Base-by-base conservation (phyloP, 1,140 invertebrate species). In the Uloborus diversus region DNA sequence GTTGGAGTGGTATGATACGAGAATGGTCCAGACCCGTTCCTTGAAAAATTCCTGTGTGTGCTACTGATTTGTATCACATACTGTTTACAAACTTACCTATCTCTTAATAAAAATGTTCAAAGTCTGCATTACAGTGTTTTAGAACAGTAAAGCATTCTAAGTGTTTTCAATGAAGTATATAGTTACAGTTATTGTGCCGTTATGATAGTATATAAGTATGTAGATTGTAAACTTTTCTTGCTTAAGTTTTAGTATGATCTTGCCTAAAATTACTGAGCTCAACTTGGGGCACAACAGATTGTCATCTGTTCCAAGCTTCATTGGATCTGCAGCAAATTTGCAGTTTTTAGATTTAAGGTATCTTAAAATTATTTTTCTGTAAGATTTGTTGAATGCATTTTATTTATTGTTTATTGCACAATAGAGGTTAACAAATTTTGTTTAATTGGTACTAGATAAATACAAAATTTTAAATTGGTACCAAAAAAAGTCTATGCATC, bases 211-310 rank as follows among this genome's bases (percentile, higher is more conserved):
- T 62, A 1, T 33, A 27, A 65, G 9, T 65, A 25, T 53, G 30
- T 28, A 33, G 51, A 53, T 33, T 35, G 9, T 17, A 32, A 23
- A 35, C 23, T 35, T 4, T 33, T 76, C 0, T 65, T 17, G 17
- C 20, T 49, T 33, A 25, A 76, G 71, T 17, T 65, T 65, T 64
- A 37, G 56, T 51, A 64, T 51, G 37, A 53, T 65, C 35, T 85
- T 85, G n/a, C 87, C 88, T 30, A 89, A 89, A 11, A 84, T 93
- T 51, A 89, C 89, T 9, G 92, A 94, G 83, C 84, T 95, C 5
- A 91, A 92, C 84, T 81, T 93, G 25, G 89, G 89, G 1, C 90
- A 89, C 42, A 95, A 95, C 86, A 88, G 88, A 47, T 85, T 95
- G 7, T 86, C 86, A 4, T 69, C 68, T 17, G 81, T 94, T 13